Evolutionary conservation across 1,140 invertebrate species (phyloP).

Genomic region (Oscheius sp.): DNA sequence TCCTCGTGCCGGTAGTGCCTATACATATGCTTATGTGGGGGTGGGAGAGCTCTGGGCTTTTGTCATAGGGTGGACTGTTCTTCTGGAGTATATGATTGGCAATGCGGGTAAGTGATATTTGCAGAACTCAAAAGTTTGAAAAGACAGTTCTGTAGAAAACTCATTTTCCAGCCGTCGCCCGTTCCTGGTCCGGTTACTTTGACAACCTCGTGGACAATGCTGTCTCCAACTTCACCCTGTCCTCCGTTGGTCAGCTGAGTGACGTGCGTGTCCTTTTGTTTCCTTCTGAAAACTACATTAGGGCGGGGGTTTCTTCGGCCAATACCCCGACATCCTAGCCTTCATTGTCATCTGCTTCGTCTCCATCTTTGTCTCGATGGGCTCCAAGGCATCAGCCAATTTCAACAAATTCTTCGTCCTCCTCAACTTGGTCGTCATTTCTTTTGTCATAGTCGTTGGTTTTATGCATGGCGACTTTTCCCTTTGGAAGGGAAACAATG

Average conservation of each 20-base stretch:
- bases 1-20: slow-evolving; percentile 86
- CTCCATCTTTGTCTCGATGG: slow-evolving; percentile 67
- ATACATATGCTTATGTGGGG: slow-evolving; percentile 70
- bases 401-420: slow-evolving; percentile 29
- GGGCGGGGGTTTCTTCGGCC: slow-evolving; percentile 66
- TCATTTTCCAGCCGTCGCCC: slow-evolving; percentile 71
- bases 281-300: slow-evolving; percentile 74
- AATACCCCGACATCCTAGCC: slow-evolving; percentile 54
- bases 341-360: slow-evolving; percentile 52
- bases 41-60: slow-evolving; percentile 91
- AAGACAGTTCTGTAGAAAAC: background rate
- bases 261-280: slow-evolving; percentile 75
- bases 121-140: no score
- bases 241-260: slow-evolving; percentile 67
- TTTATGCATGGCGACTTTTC: slow-evolving; percentile 68
- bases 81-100: slow-evolving; percentile 66
- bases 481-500: slow-evolving; percentile 63
- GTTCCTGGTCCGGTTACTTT: slow-evolving; percentile 87
- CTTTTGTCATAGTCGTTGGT: slow-evolving; percentile 78
- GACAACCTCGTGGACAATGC: slow-evolving; percentile 77
- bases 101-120: slow-evolving; percentile 67
- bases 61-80: slow-evolving; percentile 79
- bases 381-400: slow-evolving; percentile 74
- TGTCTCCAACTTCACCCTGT: slow-evolving; percentile 76
- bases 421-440: slow-evolving; percentile 63